phyloP scores from a whole-genome alignment of 1,140 invertebrate genomes.

The Drusus annulatus region DNA sequence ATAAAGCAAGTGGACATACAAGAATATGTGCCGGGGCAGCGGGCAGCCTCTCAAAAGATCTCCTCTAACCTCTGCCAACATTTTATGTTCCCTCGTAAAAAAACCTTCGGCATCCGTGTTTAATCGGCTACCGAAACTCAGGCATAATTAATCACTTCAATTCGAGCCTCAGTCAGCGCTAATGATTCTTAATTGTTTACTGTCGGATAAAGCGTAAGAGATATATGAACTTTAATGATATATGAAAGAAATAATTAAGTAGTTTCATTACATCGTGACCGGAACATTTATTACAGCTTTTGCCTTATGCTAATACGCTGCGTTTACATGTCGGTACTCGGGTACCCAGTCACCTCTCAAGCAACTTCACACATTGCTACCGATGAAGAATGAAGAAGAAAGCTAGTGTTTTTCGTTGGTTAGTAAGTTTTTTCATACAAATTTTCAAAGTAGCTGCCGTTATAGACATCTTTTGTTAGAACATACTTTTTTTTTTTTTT shows the following conservation, averaged over 20 bases:
- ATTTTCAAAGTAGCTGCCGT: too few relatives aligned
- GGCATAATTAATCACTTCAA: constrained; percentile 41
- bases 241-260: constrained; percentile 39
- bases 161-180: constrained; percentile 14
- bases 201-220: constrained; percentile 28
- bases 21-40: background rate
- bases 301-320: background rate
- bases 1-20: constrained; percentile 28
- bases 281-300: constrained; percentile 15
- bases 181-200: constrained; percentile 41
- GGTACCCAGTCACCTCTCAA: too few relatives aligned
- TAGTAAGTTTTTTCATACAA: too few relatives aligned
- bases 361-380: too few relatives aligned
- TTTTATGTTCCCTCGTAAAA: constrained; percentile 26
- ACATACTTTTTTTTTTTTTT: too few relatives aligned
- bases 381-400: too few relatives aligned
- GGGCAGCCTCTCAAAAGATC: background rate
- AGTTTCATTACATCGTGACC: constrained; percentile 17
- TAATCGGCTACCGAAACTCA: constrained; percentile 44
- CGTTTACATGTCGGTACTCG: too few relatives aligned
- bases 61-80: background rate
- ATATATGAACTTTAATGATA: constrained; percentile 36
- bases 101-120: constrained; percentile 31
- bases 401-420: too few relatives aligned
- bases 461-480: too few relatives aligned